A percentile compares a stretch with the other conserved stretches of the same genome.
Conservation (phyloP, 2,888 invertebrate species). For the Aricia artaxerxes region DNA sequence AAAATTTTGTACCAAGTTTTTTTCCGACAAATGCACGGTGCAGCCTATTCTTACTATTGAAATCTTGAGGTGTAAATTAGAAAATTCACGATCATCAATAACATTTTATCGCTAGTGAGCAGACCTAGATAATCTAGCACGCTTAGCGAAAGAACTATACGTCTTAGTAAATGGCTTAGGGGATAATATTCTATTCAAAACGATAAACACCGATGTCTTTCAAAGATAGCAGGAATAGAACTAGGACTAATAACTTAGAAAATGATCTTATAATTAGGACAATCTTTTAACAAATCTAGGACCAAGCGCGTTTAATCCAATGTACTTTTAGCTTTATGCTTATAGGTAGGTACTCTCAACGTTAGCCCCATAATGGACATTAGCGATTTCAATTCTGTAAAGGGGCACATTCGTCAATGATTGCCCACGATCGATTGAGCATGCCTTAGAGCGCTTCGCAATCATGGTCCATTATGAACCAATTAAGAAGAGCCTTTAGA, state of each 20-base stretch:
- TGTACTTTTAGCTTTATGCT: too few species aligned
- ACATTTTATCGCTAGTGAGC: conserved; percentile 3
- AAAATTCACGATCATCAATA: conserved; percentile 13
- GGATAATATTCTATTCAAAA: neutral
- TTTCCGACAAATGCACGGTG: neutral
- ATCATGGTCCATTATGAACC: too few species aligned
- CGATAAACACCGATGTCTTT: neutral
- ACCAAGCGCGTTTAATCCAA: too few species aligned
- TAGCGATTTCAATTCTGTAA: too few species aligned
- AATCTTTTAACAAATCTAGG: too few species aligned
- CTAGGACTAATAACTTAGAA: neutral
- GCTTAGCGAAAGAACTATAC: conserved; percentile 5
- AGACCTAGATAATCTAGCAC: neutral
- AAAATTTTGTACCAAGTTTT: too few species aligned
- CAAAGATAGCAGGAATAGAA: neutral
- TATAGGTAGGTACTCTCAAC: too few species aligned
- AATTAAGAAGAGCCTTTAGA: neutral
- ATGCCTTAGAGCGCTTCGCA: too few species aligned
- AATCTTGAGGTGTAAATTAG: neutral
- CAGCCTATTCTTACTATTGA: neutral
- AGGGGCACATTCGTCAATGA: too few species aligned
- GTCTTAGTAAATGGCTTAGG: neutral
- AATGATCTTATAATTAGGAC: neutral
- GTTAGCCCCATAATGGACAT: too few species aligned
- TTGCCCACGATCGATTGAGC: too few species aligned